Base-by-base conservation (phyloP, 2,797 vertebrate genomes). In the Cyclopterus lumpus region DNA sequence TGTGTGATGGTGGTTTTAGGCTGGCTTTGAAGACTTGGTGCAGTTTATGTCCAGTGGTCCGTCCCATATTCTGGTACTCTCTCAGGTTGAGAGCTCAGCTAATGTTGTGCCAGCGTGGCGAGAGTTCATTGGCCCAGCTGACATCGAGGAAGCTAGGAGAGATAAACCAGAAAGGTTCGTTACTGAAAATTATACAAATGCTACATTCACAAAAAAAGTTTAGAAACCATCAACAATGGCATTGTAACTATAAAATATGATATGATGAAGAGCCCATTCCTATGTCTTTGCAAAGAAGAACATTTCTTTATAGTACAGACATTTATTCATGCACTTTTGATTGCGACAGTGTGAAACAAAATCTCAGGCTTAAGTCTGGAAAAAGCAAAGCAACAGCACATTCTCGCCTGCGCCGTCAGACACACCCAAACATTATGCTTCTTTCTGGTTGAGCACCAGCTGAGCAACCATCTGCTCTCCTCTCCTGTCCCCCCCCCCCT, bases 11-110 rank as follows among this genome's bases (percentile, higher is more conserved):
- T 77, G 63, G 26, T 74, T 88, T 85, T 59, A 97, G 96, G 90
- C 85, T 7, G 90, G 82, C 83, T 97, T 96, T 83, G 93, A 96
- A 80, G 95, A 96, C 80, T 86, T 97, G 89, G 91, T 97, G 11
- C 91, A 88, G 73, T 96, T 96, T 66, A 96, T 97, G 96, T 96
- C 94, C 75, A 96, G 96, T 24, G 96, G 96, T 36, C 95, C 95
- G 0, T 96, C 94, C 72, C 95, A 93, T 65, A 79, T 96, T 67
- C 93, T 97, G 84, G 89, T 97, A 5, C 92, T 97, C 65, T 95
- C 95, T 82, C 94, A 92, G 64, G 84, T 80, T 1, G 94, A 94
- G 64, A 90, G 80, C 65, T 80, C 86, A 0, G 90, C 91, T 75
- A 91, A 94, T 3, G 92, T 95, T 53, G 91, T 96, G 34, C 86